Base-by-base conservation (phyloP, 2,797 vertebrate species). In the Crax fasciolata region DNA sequence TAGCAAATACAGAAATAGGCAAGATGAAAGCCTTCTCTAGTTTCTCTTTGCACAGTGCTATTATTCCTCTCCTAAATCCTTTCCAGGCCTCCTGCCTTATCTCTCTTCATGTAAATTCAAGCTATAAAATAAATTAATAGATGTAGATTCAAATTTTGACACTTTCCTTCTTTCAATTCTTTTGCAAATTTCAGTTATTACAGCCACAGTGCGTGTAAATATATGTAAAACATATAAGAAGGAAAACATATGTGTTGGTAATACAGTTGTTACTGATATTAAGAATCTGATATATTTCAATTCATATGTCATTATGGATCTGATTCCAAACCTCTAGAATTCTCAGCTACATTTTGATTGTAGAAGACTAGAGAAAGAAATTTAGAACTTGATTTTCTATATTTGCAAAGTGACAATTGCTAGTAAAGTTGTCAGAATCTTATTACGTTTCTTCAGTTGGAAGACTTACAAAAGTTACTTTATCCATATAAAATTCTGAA, bases 401-500 rank as follows among this genome's bases (percentile, higher is more conserved):
- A 79, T 79, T 55, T 91, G n/a, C 61, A 52, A 88, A 93, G 13
- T 75, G 55, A 75, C 63, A 84, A 67, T 93, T 89, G 14, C 43
- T 87, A 58, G 75, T 46, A 59, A 84, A 94, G 67, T 90, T 87
- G 62, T 92, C 67, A 93, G 48, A 84, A 86, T 86, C 44, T 75
- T 78, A 41, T 18, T 79, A 77, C 28, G 25, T 77, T 94, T 94
- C 73, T 91, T 61, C 55, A 62, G 20, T 72, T 78, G 48, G 70
- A 86, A 75, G 51, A 14, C 75, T 95, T 88, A 72, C 90, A 90
- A 90, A 91, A 91, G 48, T 48, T 76, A 13, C 71, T 94, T 91
- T 85, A 94, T 94, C 86, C 84, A 82, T 94, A 88, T 87, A 88
- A 86, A 94, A 90, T 71, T 95, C 57, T 89, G 52, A 81, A 86